A percentile compares a stretch with the other conserved stretches of the same genome.
Evolutionary conservation across 2,797 vertebrate genomes (phyloP).

Genomic region (Petrocephalus sullivani): DNA sequence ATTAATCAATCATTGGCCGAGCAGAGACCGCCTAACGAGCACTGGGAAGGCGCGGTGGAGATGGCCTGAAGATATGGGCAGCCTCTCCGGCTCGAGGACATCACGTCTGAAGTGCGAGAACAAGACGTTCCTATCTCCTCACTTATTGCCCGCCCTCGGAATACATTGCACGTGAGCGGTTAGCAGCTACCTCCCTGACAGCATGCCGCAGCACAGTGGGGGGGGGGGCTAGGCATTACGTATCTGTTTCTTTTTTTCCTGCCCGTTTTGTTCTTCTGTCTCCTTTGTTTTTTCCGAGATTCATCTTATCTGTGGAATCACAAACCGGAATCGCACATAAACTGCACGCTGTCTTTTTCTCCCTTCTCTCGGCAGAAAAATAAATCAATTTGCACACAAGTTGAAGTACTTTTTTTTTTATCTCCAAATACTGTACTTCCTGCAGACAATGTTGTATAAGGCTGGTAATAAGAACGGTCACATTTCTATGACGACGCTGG

Average conservation of each 20-base stretch:
- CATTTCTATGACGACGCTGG: neutral
- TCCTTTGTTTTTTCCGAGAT: neutral
- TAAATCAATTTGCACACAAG: conserved; percentile 28
- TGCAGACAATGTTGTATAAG: neutral
- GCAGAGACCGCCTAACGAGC: neutral
- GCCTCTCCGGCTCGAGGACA: neutral
- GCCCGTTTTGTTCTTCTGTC: neutral
- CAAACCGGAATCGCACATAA: conserved; percentile 31
- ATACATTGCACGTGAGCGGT: neutral
- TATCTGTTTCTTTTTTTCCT: conserved; percentile 21
- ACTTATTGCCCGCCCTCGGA: neutral
- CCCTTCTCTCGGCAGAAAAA: conserved; percentile 17
- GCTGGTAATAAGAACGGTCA: conserved; percentile 7
- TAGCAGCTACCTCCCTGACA: neutral
- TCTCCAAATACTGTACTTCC: neutral
- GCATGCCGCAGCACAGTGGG: neutral
- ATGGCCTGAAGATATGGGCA: neutral
- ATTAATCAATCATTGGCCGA: neutral
- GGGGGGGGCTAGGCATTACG: conserved; percentile 1
- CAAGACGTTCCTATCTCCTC: neutral
- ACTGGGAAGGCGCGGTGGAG: neutral
- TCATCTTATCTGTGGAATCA: conserved; percentile 26
- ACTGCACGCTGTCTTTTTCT: conserved; percentile 30
- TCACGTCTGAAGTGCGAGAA: neutral
- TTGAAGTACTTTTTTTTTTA: conserved; percentile 22